phyloP scores from a whole-genome alignment of 2,113 vertebrate genomes.

The Turnix velox region DNA sequence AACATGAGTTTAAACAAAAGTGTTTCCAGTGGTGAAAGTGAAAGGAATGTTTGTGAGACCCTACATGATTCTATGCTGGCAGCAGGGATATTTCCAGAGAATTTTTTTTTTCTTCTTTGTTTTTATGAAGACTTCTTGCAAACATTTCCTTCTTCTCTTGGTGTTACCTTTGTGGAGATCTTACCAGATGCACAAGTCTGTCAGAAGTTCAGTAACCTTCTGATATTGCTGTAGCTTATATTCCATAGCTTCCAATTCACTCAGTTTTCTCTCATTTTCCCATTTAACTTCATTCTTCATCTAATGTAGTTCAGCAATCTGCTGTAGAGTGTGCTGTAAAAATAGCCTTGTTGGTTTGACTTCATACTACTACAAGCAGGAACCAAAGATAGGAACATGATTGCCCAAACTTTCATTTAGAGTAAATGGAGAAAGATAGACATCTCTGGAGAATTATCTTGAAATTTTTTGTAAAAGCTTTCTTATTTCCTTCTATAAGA shows the following conservation, averaged over 20 bases:
- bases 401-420: not conserved
- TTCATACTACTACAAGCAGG: not conserved
- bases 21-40: not conserved
- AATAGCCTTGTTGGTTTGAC: not conserved
- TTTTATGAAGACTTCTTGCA: not conserved
- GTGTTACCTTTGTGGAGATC: not conserved
- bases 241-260: not conserved
- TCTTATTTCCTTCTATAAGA: not conserved
- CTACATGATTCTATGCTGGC: not conserved
- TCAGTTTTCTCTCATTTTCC: not conserved
- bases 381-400: not conserved
- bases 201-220: not conserved
- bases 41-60: not conserved
- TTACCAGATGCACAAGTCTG: not conserved
- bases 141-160: not conserved
- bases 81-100: not conserved
- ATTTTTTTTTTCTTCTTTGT: not conserved
- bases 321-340: not conserved
- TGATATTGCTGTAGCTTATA: not conserved
- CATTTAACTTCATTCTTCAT: not conserved
- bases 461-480: not conserved
- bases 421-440: not conserved
- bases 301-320: not conserved
- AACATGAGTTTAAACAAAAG: not conserved
- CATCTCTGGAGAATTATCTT: not conserved